Evolutionary conservation across 1,140 invertebrate species (phyloP), one percentile per base, ranked within the genome.

Genomic region (Caenorhabditis tropicalis): DNA sequence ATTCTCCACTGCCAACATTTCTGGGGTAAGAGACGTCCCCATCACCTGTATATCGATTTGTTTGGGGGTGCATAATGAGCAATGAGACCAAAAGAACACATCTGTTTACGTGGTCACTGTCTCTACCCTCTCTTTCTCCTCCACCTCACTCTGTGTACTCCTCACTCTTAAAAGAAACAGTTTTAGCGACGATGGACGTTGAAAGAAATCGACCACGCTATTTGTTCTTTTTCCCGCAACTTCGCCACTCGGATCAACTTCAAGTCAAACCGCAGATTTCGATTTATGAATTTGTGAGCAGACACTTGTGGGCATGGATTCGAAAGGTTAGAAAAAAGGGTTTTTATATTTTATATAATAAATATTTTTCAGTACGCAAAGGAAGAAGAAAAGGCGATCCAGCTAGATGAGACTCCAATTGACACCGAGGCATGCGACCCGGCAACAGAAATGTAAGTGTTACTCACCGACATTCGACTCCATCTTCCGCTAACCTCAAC

Each of bases 11-110:
- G 79, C 43, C 79, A 81, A 39, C 1, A 87, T 56, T 70, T 83
- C 74, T 21, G 53, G 24, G 7, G 81, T 70, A 36, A 87, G 39
- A 36, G 87, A 86, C 4, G 81, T 86, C n/a, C 87, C 87, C 65
- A 88, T 86, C 0, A 74, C n/a, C 65, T 74, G 21, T 24, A 74
- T 43, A n/a, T 29, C 19, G 10, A 36, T 46, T 12, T 27, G 33
- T 5, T 65, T 36, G 4, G 3, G 9, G 2, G 19, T 1, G 36
- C 33, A 74, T 74, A 43, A 43, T 74, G 65, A 74, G 65, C 65
- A 74, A 10, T 43, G 36, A 74, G 43, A 43, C 39, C 5, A 12
- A 12, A 6, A 43, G 39, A 12, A 39, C 65, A 74, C 36, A 43
- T 46, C 43, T 65, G 31, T 65, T 56, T 56, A n/a, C 24, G 7